Evolutionary conservation across 1,140 invertebrate species (phyloP).

Genomic region (Alviniconcha marisindica): DNA sequence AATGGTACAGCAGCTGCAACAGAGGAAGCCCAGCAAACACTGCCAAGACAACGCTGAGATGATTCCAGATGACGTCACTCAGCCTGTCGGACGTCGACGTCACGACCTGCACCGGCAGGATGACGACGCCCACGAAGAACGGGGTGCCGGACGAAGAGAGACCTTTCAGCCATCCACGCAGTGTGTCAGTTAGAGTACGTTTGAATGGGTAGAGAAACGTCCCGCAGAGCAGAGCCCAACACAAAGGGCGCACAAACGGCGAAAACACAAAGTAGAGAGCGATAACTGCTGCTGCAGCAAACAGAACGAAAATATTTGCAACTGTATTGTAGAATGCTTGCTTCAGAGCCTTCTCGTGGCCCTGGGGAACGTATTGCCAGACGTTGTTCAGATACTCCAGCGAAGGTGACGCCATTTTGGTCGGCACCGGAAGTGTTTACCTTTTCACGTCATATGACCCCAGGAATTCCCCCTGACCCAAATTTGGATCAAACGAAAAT

Average conservation of each 20-base stretch:
- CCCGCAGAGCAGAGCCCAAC: constrained; percentile 95
- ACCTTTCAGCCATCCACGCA: constrained; percentile 82
- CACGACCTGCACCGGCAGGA: constrained; percentile 83
- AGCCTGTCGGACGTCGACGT: constrained; percentile 85
- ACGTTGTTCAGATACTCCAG: constrained; percentile 54
- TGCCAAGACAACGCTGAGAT: constrained; percentile 68
- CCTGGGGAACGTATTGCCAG: constrained; percentile 74
- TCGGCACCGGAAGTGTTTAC: constrained; percentile 32
- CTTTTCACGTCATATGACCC: background rate
- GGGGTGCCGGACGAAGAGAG: constrained; percentile 77
- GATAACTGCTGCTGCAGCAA: constrained; percentile 65
- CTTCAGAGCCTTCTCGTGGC: constrained; percentile 84
- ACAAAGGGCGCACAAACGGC: constrained; percentile 92
- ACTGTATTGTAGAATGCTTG: constrained; percentile 75
- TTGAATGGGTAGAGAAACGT: constrained; percentile 94
- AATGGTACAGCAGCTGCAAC: constrained; percentile 72
- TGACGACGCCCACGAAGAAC: constrained; percentile 82
- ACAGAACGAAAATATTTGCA: constrained; percentile 72
- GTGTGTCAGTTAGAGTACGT: constrained; percentile 82
- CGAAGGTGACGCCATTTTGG: constrained; percentile 59
- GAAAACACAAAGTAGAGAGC: constrained; percentile 90
- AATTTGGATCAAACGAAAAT: no score
- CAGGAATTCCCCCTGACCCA: background rate
- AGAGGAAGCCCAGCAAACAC: constrained; percentile 62
- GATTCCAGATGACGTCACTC: constrained; percentile 76